phyloP scores from a whole-genome alignment of 2,113 vertebrate genomes.

The Oncorhynchus masou region DNA sequence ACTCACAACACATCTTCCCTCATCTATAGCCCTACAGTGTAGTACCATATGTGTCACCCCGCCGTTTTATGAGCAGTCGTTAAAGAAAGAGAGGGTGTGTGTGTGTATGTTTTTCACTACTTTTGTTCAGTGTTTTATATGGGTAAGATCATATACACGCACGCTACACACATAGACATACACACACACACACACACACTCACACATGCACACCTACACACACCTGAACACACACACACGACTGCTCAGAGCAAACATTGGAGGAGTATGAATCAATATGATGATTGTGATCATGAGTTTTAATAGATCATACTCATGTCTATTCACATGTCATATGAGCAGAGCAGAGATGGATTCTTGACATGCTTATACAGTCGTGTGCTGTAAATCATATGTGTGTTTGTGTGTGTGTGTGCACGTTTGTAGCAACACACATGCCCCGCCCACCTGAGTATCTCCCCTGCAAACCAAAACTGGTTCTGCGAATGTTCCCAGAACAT shows the following conservation, averaged over 20 bases:
- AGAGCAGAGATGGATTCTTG: constrained; percentile 37
- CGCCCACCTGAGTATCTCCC: no score
- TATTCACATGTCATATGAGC: constrained; percentile 46
- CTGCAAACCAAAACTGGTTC: no score
- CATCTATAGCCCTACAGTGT: constrained; percentile 2
- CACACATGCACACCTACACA: background rate
- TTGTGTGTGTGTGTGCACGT: background rate
- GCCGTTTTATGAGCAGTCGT: constrained; percentile 9
- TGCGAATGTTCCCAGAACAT: no score
- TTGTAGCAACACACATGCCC: background rate
- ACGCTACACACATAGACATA: background rate
- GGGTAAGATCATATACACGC: no score
- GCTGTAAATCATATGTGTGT: constrained; percentile 34
- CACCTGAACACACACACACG: constrained; percentile 3
- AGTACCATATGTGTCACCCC: background rate
- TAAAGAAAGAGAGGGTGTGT: background rate
- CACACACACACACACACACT: background rate
- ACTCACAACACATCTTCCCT: constrained; percentile 19
- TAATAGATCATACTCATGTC: constrained; percentile 54
- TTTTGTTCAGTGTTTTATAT: no score
- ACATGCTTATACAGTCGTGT: constrained; percentile 32
- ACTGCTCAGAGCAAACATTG: constrained; percentile 1
- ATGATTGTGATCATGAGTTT: constrained; percentile 34
- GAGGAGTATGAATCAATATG: constrained; percentile 30
- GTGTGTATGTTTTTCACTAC: constrained; percentile 8